phyloP scores from a whole-genome alignment of 2,113 vertebrate genomes.

The Bubo scandiacus region DNA sequence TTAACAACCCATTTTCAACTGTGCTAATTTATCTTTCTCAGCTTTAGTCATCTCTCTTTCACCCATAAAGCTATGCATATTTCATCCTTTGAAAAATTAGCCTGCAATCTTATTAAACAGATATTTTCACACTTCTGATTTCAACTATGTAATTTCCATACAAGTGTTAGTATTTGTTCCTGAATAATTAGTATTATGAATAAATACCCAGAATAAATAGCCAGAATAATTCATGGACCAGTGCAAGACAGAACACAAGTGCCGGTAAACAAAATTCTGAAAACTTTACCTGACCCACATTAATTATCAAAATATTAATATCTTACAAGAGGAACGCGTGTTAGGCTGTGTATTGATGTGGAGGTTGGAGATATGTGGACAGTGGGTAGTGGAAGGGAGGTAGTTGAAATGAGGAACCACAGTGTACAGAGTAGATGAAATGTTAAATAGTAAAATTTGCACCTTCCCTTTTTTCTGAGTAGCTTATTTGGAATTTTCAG shows the following conservation, averaged over 20 bases:
- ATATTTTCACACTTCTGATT: not conserved
- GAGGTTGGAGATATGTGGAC: not conserved
- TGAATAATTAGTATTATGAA: not conserved
- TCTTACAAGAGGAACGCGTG: not conserved
- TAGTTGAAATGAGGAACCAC: not conserved
- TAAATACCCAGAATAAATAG: not conserved
- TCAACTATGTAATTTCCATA: not conserved
- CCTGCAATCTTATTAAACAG: not conserved
- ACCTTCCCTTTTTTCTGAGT: not conserved
- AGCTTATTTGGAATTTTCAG: not conserved
- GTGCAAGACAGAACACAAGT: not conserved
- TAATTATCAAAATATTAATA: not conserved
- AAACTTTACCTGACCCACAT: not conserved
- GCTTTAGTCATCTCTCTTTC: not conserved
- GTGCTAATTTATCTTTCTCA: not conserved
- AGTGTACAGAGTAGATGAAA: not conserved
- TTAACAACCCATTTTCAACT: not conserved
- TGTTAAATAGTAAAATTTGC: not conserved
- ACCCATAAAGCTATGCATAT: not conserved
- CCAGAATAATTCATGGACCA: not conserved
- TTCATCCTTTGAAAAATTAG: conserved; percentile 6
- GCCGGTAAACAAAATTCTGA: not conserved
- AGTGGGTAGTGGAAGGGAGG: not conserved
- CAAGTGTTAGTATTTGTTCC: not conserved
- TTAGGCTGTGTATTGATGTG: not conserved